Evolutionary conservation across 2,888 invertebrate species (phyloP).

Genomic region (Caenorhabditis macrosperma): DNA sequence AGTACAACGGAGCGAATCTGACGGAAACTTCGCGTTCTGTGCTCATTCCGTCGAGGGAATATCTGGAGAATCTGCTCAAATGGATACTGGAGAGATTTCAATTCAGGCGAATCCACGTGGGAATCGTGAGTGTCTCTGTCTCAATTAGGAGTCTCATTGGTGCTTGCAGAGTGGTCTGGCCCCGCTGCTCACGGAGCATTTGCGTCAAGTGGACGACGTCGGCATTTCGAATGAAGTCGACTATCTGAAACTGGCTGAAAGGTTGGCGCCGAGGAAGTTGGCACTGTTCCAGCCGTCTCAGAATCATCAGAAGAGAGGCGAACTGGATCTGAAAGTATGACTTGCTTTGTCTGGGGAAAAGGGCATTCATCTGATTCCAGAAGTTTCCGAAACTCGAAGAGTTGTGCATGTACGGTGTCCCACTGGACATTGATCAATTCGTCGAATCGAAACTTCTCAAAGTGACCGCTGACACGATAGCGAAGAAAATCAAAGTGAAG

Average conservation of each 20-base stretch:
- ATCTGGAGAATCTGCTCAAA: slow-evolving; percentile 23
- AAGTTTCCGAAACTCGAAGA: slow-evolving; percentile 36
- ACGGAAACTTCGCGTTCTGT: slow-evolving; percentile 6
- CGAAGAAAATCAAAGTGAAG: slow-evolving; percentile 23
- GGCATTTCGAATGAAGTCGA: slow-evolving; percentile 38
- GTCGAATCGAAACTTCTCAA: slow-evolving; percentile 15
- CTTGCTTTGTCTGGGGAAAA: neutral
- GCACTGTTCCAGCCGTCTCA: slow-evolving; percentile 20
- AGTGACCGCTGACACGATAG: slow-evolving; percentile 24
- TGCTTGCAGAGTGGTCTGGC: slow-evolving; percentile 28
- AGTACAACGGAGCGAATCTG: neutral
- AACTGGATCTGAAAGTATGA: slow-evolving; percentile 19
- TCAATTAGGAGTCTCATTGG: neutral
- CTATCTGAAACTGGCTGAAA: slow-evolving; percentile 28
- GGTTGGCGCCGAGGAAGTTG: slow-evolving; percentile 19
- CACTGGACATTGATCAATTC: slow-evolving; percentile 32
- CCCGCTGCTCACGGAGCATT: slow-evolving; percentile 20
- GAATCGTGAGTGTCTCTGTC: slow-evolving; percentile 32
- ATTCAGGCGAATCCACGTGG: slow-evolving; percentile 39
- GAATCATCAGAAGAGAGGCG: neutral
- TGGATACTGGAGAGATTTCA: slow-evolving; percentile 26
- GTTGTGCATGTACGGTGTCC: slow-evolving; percentile 25
- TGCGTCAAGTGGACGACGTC: slow-evolving; percentile 3
- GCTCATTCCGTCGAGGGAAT: slow-evolving; percentile 14
- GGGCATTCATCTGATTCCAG: slow-evolving; percentile 1